Evolutionary conservation across 1,140 invertebrate species (phyloP), one percentile per base, ranked within the genome.

Genomic region (Antheraea mylitta): DNA sequence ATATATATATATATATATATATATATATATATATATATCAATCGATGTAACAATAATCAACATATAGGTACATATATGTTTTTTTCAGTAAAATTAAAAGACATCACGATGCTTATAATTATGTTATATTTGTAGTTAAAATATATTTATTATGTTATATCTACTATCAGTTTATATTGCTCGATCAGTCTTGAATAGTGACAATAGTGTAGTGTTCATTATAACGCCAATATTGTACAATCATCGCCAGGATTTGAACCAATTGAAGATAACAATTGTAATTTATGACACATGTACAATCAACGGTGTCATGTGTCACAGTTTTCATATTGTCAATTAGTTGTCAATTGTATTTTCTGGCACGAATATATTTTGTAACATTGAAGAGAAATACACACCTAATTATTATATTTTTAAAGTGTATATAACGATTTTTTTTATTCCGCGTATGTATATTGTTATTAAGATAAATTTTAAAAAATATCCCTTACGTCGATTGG

Each of bases 211-310:
- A 16, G 45, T 53, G 9, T 53, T 53, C 13, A 53, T 53, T 53
- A 53, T 5, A 53, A 53, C 45, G 16, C 45, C 16, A 53, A 53
- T 16, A 53, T 53, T 53, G 0, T 53, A 53, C 45, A 13, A 53
- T 53, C 45, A 6, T 53, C 13, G 16, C 45, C 13, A 5, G 45
- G 45, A 53, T 53, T 53, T 53, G 45, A 53, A 53, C 16, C 45
- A 53, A 53, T 53, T 53, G 45, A 53, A 53, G 45, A 53, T 53
- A 53, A 53, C 45, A 53, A n/a, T n/a, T 53, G 11, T 53, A 53
- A 53, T 53, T 53, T 13, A 53, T 13, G 16, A 53, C 45, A 53
- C 45, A 13, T 53, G 45, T 53, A 1, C 13, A 53, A 53, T 53
- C 45, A 53, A 53, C 11, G 45, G 45, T 53, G 7, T 53, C 45